Percentiles rank a stretch among this genome's conserved stretches.
These are phyloP conservation scores for Callithrix jacchus DNA, from an alignment of 2,113 vertebrate genomes.

Conservation along the genomic window DNA sequence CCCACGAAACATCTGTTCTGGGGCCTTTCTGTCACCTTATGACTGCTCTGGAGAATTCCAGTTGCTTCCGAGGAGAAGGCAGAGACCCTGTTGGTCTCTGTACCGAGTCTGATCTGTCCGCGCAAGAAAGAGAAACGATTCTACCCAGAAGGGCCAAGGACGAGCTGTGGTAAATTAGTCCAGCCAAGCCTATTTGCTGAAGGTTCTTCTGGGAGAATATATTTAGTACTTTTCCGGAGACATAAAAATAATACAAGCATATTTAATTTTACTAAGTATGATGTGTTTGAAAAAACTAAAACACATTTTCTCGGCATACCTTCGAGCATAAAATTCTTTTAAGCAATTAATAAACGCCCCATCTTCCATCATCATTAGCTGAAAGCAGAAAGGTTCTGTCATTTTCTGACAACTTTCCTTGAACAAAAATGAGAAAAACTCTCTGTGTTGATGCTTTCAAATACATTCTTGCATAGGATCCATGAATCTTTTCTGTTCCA, in stretches of 20 bases:
- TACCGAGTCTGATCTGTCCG: background rate
- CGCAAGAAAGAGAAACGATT: background rate
- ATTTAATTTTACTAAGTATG: slow-evolving; percentile 23
- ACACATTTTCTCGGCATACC: background rate
- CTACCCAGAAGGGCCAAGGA: background rate
- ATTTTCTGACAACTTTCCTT: slow-evolving; percentile 33
- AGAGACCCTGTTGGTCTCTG: background rate
- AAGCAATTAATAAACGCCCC: background rate
- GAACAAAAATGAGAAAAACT: slow-evolving; percentile 5
- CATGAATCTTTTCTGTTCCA: background rate
- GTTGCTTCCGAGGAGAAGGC: background rate
- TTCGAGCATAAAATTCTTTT: background rate
- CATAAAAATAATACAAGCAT: background rate
- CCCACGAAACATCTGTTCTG: slow-evolving; percentile 8
- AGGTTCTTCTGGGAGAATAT: background rate
- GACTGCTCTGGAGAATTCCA: background rate
- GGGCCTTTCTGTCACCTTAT: background rate
- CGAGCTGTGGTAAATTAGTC: background rate
- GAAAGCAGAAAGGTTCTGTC: background rate
- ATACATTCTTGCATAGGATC: background rate
- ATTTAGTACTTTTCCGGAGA: background rate
- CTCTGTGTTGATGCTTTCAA: slow-evolving; percentile 29
- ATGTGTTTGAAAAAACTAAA: background rate
- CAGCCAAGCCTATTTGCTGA: background rate
- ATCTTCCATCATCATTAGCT: background rate